Conservation (phyloP, 2,797 vertebrate genomes). For the Podarcis siculus region DNA sequence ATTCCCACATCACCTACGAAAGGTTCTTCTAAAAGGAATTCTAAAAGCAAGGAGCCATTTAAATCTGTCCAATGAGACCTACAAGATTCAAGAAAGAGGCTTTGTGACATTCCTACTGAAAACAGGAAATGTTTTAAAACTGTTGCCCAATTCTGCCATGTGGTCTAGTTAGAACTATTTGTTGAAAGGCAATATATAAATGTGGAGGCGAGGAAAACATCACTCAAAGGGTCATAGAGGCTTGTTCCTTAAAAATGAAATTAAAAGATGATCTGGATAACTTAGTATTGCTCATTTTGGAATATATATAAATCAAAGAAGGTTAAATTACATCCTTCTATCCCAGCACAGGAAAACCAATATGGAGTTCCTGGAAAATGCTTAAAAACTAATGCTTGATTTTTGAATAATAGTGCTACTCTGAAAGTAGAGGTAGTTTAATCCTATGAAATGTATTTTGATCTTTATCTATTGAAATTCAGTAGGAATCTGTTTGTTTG, state of each 20-base stretch:
- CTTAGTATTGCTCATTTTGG: not conserved
- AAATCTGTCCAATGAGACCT: too few species aligned
- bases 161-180: not conserved
- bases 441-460: too few species aligned
- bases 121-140: not conserved
- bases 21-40: too few species aligned
- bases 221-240: not conserved
- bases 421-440: too few species aligned
- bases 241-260: not conserved
- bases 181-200: not conserved
- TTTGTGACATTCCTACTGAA: too few species aligned
- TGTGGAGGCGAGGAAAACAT: not conserved
- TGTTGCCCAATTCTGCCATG: too few species aligned
- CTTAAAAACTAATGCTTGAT: not conserved
- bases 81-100: too few species aligned
- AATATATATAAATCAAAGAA: not conserved
- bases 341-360: not conserved
- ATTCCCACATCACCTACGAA: too few species aligned
- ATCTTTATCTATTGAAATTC: too few species aligned
- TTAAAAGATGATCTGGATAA: not conserved
- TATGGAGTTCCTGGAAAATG: not conserved
- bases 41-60: too few species aligned
- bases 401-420: not conserved
- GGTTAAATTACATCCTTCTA: not conserved
- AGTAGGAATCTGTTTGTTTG: too few species aligned